Evolutionary conservation across 2,888 invertebrate genomes (phyloP).

Genomic region (Eupithecia subumbrata): DNA sequence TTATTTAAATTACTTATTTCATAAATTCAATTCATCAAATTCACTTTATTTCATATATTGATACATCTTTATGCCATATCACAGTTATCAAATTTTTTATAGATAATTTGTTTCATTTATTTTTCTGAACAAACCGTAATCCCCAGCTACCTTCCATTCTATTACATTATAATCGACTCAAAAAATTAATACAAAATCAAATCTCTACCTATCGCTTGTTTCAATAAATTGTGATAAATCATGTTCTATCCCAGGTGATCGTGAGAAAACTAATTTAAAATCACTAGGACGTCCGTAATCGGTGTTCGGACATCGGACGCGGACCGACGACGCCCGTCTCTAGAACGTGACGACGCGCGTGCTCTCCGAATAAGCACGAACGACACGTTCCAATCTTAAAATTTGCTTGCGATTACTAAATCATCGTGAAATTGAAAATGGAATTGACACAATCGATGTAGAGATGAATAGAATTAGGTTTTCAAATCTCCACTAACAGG

Average conservation of each 20-base stretch:
- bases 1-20: not conserved
- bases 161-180: not conserved
- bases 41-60: not conserved
- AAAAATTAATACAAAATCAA: not conserved
- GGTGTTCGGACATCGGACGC: constrained; percentile 36
- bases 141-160: not conserved
- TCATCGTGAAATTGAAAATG: constrained; percentile 43
- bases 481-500: not conserved
- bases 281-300: constrained; percentile 44
- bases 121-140: not conserved
- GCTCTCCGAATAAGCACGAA: constrained; percentile 48
- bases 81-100: constrained; percentile 16
- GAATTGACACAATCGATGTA: constrained; percentile 11
- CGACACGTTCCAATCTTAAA: constrained; percentile 53
- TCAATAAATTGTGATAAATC: constrained; percentile 27
- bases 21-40: not conserved
- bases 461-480: not conserved
- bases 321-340: constrained; percentile 34
- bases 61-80: constrained; percentile 14
- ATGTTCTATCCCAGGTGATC: constrained; percentile 35
- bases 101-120: constrained; percentile 12
- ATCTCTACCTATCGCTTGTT: not conserved
- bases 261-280: constrained; percentile 47
- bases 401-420: constrained; percentile 40
- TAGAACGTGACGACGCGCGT: constrained; percentile 53